These are phyloP conservation scores for Albula glossodonta DNA, from an alignment of 2,113 vertebrate genomes.

Conservation along the genomic window DNA sequence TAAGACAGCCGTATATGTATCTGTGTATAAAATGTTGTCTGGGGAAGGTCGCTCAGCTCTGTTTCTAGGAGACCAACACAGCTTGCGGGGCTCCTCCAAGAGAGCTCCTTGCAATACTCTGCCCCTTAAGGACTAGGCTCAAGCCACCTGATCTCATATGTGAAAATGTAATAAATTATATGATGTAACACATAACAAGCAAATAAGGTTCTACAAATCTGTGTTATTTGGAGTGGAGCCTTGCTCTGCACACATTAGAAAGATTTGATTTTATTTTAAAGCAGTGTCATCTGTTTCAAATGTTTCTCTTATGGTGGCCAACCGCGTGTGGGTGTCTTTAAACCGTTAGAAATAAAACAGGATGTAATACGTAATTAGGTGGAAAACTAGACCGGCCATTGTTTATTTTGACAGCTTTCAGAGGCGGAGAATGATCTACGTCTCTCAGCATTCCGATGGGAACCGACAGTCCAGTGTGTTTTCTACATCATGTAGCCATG, in stretches of 20 bases:
- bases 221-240: too few relatives aligned
- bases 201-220: not conserved
- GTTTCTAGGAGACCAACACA: not conserved
- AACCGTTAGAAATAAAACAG: not conserved
- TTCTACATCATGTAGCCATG: constrained; percentile 1
- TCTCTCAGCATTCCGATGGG: not conserved
- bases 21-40: too few relatives aligned
- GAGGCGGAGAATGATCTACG: not conserved
- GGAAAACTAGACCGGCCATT: constrained; percentile 15
- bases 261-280: not conserved
- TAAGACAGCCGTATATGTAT: too few relatives aligned
- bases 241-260: not conserved
- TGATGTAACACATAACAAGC: not conserved
- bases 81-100: too few relatives aligned
- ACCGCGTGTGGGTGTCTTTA: not conserved
- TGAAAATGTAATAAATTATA: not conserved
- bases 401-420: constrained; percentile 26
- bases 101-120: not conserved
- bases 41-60: not conserved
- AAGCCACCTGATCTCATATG: not conserved
- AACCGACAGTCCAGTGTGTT: constrained; percentile 23
- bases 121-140: not conserved
- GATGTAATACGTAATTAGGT: constrained; percentile 4
- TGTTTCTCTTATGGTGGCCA: constrained; percentile 1
- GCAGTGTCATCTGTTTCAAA: constrained; percentile 9